These are phyloP conservation scores for Archaeoteleia sp. DNA, from an alignment of 2,888 invertebrate species.

Conservation along the genomic window DNA sequence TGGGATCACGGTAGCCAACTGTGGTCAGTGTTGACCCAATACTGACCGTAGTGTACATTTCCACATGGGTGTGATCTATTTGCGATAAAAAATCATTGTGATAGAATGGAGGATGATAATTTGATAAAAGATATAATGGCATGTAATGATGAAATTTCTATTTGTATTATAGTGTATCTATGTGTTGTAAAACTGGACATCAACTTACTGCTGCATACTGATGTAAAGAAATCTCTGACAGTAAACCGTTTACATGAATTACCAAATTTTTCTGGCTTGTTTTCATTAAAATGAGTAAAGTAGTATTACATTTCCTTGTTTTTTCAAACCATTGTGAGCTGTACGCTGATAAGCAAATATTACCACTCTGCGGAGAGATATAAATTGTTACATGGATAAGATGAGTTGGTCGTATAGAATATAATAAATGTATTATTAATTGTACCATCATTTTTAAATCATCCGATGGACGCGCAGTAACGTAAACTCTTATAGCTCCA, in stretches of 20 bases:
- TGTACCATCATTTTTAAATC: slow-evolving; percentile 55
- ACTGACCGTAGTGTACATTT: no score
- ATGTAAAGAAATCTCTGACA: slow-evolving; percentile 52
- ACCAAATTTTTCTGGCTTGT: slow-evolving; percentile 50
- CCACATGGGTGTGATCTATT: no score
- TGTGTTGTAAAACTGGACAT: neutral
- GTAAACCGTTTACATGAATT: slow-evolving; percentile 40
- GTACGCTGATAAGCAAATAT: slow-evolving; percentile 47
- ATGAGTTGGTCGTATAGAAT: neutral
- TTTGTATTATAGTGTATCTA: neutral
- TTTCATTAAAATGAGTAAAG: slow-evolving; percentile 42
- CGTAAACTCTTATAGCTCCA: no score
- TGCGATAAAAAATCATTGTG: no score
- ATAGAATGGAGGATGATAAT: no score
- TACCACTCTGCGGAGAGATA: slow-evolving; percentile 45
- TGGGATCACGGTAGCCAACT: no score
- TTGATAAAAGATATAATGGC: no score
- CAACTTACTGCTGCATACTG: slow-evolving; percentile 56
- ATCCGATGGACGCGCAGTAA: slow-evolving; percentile 61
- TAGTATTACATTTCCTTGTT: slow-evolving; percentile 35
- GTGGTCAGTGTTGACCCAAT: no score
- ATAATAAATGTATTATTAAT: slow-evolving; percentile 49
- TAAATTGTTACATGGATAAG: neutral
- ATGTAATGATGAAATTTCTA: no score
- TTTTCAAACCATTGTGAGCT: slow-evolving; percentile 53